Evolutionary conservation across 1,140 invertebrate species (phyloP).

Genomic region (Armadillidium nasatum): DNA sequence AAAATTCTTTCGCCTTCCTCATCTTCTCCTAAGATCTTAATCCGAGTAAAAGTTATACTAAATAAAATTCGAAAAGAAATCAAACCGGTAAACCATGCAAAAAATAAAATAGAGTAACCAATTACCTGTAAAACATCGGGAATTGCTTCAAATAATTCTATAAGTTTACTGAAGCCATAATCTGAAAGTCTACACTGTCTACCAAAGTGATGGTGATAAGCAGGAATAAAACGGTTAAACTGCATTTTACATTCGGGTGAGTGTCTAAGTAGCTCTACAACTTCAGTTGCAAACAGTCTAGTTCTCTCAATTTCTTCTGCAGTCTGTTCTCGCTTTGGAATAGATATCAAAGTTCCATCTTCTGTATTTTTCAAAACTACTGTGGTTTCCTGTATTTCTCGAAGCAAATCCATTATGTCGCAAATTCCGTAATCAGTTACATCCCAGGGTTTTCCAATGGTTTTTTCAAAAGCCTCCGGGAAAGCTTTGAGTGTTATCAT

Average conservation of each 20-base stretch:
- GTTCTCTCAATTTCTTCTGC: conserved; percentile 66
- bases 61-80: background rate
- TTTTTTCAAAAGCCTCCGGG: conserved; percentile 65
- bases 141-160: conserved; percentile 87
- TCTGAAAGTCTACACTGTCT: conserved; percentile 87
- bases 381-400: conserved; percentile 67
- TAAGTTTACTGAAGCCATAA: conserved; percentile 87
- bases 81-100: background rate
- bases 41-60: background rate
- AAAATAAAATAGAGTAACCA: background rate
- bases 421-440: conserved; percentile 78
- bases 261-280: conserved; percentile 80
- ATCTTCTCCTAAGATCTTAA: conserved; percentile 38
- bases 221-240: conserved; percentile 89
- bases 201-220: conserved; percentile 92
- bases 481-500: conserved; percentile 68
- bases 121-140: conserved; percentile 72
- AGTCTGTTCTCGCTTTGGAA: conserved; percentile 75
- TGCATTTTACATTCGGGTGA: conserved; percentile 77
- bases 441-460: conserved; percentile 65
- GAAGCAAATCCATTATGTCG: conserved; percentile 65
- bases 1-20: conserved; percentile 57
- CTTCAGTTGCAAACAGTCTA: conserved; percentile 67
- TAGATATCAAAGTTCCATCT: conserved; percentile 57
- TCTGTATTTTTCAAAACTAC: conserved; percentile 57